A percentile compares a stretch with the other conserved stretches of the same genome.
These are phyloP conservation scores for Corythornis cristatus DNA, from an alignment of 2,113 vertebrate genomes.

Conservation along the genomic window DNA sequence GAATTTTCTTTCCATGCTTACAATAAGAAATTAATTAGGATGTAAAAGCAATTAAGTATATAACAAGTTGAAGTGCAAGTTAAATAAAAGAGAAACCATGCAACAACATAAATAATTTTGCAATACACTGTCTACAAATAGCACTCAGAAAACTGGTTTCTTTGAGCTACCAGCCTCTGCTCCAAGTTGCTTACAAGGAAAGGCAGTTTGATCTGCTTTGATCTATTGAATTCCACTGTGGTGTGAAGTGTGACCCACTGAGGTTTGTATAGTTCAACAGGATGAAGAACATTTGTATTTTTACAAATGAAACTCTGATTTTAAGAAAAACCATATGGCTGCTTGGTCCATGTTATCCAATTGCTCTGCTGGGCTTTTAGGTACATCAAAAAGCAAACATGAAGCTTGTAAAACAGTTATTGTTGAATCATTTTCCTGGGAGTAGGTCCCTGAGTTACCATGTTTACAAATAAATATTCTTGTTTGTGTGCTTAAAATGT, in stretches of 20 bases:
- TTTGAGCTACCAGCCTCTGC: neutral
- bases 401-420: neutral
- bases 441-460: neutral
- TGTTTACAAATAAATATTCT: neutral
- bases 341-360: neutral
- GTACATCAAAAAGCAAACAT: neutral
- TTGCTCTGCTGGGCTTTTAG: neutral
- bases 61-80: neutral
- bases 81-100: neutral
- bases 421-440: neutral
- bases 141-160: neutral
- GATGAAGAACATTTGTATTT: neutral
- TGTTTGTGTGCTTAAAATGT: neutral
- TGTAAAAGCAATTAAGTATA: neutral
- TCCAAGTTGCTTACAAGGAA: neutral
- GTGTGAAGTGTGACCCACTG: neutral
- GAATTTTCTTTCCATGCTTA: neutral
- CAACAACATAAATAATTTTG: neutral
- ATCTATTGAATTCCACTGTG: neutral
- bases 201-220: neutral
- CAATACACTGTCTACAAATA: neutral
- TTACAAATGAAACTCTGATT: neutral
- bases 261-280: neutral
- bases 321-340: neutral
- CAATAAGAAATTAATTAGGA: neutral